A percentile compares a stretch with the other conserved stretches of the same genome.
Evolutionary conservation across 2,888 invertebrate species (phyloP).

Genomic region (Pelosia muscerda): DNA sequence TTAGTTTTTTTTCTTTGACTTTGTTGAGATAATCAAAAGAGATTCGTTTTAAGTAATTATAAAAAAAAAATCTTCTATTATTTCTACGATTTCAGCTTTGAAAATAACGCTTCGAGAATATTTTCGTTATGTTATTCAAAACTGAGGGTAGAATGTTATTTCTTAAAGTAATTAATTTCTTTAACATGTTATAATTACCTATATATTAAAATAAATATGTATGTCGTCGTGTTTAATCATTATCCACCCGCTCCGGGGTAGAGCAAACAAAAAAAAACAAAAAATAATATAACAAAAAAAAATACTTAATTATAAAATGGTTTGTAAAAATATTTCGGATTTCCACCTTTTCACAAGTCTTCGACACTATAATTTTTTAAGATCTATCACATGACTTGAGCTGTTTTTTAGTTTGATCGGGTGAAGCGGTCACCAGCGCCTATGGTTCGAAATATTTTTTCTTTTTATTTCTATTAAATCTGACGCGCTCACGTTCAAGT

Average conservation of each 20-base stretch:
- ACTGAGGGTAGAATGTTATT: slow-evolving; percentile 66
- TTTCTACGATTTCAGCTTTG: slow-evolving; percentile 77
- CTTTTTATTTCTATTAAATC: slow-evolving; percentile 36
- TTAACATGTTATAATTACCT: slow-evolving; percentile 63
- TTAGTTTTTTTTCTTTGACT: slow-evolving; percentile 8
- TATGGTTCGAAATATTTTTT: slow-evolving; percentile 47
- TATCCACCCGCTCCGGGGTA: slow-evolving; percentile 78
- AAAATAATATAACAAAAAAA: slow-evolving; percentile 57
- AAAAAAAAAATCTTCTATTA: slow-evolving; percentile 36
- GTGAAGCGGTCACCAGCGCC: background rate
- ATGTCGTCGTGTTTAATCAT: slow-evolving; percentile 79
- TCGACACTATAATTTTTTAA: slow-evolving; percentile 21
- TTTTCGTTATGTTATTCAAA: slow-evolving; percentile 57
- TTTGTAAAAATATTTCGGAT: slow-evolving; percentile 70
- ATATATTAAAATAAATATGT: slow-evolving; percentile 59
- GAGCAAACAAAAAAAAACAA: slow-evolving; percentile 68
- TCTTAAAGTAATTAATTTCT: slow-evolving; percentile 51
- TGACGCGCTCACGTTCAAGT: slow-evolving; percentile 16
- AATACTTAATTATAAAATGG: slow-evolving; percentile 31
- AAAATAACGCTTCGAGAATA: slow-evolving; percentile 49
- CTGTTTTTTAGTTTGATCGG: background rate
- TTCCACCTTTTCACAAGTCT: slow-evolving; percentile 52
- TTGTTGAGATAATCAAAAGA: slow-evolving; percentile 35
- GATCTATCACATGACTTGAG: slow-evolving; percentile 39
- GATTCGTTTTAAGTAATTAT: slow-evolving; percentile 48